These are phyloP conservation scores for Cebus imitator DNA, from an alignment of 2,113 vertebrate genomes.

Conservation along the genomic window DNA sequence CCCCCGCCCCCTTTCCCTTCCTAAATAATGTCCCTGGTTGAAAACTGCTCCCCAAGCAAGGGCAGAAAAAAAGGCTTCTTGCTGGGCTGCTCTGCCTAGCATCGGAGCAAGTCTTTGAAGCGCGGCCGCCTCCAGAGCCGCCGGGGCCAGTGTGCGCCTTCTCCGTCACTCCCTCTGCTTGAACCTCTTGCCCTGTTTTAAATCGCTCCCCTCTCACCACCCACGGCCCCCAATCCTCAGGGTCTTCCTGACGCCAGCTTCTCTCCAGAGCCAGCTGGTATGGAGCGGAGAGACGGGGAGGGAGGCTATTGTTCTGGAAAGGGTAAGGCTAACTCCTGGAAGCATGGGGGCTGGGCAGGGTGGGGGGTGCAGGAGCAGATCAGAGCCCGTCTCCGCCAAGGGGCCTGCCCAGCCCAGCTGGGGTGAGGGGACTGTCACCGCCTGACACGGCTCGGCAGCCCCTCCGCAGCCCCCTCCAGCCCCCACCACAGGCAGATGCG, in stretches of 20 bases:
- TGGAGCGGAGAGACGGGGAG: not conserved
- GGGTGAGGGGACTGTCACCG: not conserved
- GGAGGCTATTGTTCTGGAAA: conserved; percentile 15
- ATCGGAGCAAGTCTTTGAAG: not conserved
- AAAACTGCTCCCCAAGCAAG: conserved; percentile 37
- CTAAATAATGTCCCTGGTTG: conserved; percentile 40
- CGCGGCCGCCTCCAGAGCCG: not conserved
- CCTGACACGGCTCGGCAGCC: not conserved
- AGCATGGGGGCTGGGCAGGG: not conserved
- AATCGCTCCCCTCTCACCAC: not conserved
- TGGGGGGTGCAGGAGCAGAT: not conserved
- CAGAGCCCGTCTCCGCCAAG: not conserved
- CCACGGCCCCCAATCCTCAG: not conserved
- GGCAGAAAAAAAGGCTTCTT: not conserved
- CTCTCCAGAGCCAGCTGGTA: not conserved
- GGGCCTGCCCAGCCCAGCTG: not conserved
- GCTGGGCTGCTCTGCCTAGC: not conserved
- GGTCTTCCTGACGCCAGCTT: not conserved
- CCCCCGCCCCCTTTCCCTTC: not conserved
- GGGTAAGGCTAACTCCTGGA: not conserved
- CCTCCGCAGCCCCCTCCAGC: not conserved
- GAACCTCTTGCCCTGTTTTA: not conserved
- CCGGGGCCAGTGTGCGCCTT: not conserved
- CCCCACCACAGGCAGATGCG: accelerated
- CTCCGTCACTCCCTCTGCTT: not conserved